phyloP scores from a whole-genome alignment of 2,888 invertebrate genomes.

The Phania funesta region DNA sequence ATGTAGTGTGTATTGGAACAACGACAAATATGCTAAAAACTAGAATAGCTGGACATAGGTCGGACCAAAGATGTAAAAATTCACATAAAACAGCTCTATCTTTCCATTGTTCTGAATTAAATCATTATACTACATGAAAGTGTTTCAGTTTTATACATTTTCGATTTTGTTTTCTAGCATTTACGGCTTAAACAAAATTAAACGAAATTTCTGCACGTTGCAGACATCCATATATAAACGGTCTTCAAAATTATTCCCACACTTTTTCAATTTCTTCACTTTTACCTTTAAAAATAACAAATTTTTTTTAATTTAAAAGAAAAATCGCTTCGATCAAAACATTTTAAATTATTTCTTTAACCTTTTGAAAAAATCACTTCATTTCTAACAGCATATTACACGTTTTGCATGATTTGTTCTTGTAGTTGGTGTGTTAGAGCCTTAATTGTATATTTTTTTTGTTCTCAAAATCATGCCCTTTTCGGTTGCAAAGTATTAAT shows the following conservation, averaged over 20 bases:
- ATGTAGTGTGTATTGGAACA: too few relatives aligned
- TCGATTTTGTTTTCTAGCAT: too few relatives aligned
- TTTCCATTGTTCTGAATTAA: too few relatives aligned
- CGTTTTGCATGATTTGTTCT: constrained; percentile 48
- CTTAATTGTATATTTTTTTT: constrained; percentile 37
- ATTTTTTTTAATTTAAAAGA: constrained; percentile 22
- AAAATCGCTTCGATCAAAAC: constrained; percentile 22
- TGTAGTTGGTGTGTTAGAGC: neutral
- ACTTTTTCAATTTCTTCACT: constrained; percentile 23
- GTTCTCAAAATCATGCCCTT: constrained; percentile 36
- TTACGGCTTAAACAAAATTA: neutral
- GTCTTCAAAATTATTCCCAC: constrained; percentile 29
- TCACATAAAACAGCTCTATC: too few relatives aligned
- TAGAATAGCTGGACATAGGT: too few relatives aligned
- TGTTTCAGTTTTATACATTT: too few relatives aligned
- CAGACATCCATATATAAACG: neutral
- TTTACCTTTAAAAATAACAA: constrained; percentile 16
- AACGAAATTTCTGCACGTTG: constrained; percentile 20
- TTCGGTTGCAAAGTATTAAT: constrained; percentile 40
- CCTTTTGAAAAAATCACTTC: constrained; percentile 12
- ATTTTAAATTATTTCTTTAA: constrained; percentile 40
- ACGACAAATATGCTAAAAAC: too few relatives aligned
- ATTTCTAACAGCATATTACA: constrained; percentile 12
- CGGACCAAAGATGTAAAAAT: too few relatives aligned
- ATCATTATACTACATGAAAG: too few relatives aligned